Evolutionary conservation across 1,140 invertebrate genomes (phyloP).

Genomic region (Lerema accius): DNA sequence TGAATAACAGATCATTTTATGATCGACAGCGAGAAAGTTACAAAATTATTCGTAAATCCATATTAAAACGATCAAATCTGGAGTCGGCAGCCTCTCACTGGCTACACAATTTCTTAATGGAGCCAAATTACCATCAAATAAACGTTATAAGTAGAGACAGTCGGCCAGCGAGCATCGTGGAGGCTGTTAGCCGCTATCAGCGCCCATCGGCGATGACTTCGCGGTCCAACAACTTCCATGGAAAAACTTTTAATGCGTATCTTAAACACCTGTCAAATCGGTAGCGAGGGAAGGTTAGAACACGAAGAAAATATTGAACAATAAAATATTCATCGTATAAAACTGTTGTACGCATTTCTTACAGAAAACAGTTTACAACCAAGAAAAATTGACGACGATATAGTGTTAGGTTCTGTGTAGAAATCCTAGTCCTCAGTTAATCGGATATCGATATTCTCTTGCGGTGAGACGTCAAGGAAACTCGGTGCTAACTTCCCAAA

Average conservation of each 20-base stretch:
- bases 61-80: background rate
- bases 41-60: too few relatives aligned
- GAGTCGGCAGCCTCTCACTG: background rate
- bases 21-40: too few relatives aligned
- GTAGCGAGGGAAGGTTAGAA: background rate
- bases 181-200: slow-evolving; percentile 22
- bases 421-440: too few relatives aligned
- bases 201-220: slow-evolving; percentile 13
- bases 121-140: slow-evolving; percentile 25
- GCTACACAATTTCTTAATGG: slow-evolving; percentile 18
- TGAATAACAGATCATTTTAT: too few relatives aligned
- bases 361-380: too few relatives aligned
- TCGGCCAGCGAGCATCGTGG: slow-evolving; percentile 9
- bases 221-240: background rate
- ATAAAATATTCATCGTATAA: too few relatives aligned
- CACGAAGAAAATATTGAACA: too few relatives aligned
- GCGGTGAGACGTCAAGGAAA: slow-evolving; percentile 3
- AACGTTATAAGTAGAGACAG: slow-evolving; percentile 24
- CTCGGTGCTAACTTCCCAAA: slow-evolving; percentile 3
- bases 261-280: background rate
- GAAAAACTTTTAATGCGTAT: slow-evolving; percentile 30
- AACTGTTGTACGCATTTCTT: too few relatives aligned
- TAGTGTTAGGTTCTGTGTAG: too few relatives aligned
- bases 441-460: slow-evolving; percentile 31
- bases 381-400: too few relatives aligned